phyloP scores from a whole-genome alignment of 2,797 vertebrate species.

The Neosilurus hyrtlii region DNA sequence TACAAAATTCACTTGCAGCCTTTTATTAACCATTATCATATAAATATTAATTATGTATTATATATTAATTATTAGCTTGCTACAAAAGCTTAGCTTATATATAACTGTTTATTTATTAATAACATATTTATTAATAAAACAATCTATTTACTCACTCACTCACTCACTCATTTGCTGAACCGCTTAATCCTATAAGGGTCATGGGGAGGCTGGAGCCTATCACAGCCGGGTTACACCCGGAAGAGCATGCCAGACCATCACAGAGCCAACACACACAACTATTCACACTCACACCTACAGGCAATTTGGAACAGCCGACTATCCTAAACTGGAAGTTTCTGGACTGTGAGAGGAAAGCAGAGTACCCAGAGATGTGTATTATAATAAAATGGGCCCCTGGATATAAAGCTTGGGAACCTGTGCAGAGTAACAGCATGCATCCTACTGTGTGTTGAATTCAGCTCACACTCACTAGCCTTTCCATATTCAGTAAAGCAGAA shows the following conservation, averaged over 20 bases:
- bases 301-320: no score
- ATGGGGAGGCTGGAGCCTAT: no score
- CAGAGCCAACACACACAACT: no score
- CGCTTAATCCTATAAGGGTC: no score
- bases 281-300: no score
- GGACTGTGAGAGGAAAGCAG: no score
- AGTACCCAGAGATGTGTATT: background rate
- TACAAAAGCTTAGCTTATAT: background rate
- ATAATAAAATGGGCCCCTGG: background rate
- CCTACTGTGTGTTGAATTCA: background rate
- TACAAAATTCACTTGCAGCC: background rate
- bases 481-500: background rate
- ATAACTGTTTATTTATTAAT: background rate
- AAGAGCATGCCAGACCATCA: no score
- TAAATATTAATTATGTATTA: background rate
- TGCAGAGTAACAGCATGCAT: conserved; percentile 53
- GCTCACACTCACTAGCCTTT: background rate
- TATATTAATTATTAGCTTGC: background rate
- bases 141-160: no score
- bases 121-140: no score
- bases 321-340: no score
- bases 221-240: no score
- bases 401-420: background rate
- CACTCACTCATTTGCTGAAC: no score
- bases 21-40: background rate